Conservation (phyloP, 1,140 invertebrate species). For the Orchesella cincta region DNA sequence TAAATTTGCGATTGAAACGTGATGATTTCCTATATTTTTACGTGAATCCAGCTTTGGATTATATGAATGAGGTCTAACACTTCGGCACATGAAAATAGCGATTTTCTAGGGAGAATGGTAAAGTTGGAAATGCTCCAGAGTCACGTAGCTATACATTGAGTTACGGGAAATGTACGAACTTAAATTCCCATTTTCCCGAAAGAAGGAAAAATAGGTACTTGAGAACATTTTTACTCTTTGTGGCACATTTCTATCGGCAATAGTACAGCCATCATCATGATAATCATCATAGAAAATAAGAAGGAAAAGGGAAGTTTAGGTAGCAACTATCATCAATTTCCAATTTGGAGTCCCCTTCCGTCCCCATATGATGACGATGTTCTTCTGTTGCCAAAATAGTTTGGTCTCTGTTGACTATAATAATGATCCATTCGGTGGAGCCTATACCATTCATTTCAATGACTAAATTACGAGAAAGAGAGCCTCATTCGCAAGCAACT, state of each 20-base stretch:
- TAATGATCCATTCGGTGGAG: conserved; percentile 42
- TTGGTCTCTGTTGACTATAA: background rate
- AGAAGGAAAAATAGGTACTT: background rate
- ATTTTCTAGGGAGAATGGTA: no score
- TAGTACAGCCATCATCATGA: background rate
- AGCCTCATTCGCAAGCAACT: background rate
- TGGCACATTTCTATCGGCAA: background rate
- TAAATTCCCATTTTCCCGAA: conserved; percentile 13
- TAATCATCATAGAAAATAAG: no score
- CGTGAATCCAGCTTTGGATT: no score
- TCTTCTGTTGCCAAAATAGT: background rate
- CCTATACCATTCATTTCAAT: conserved; percentile 36
- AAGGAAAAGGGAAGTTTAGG: no score
- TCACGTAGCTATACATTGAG: background rate
- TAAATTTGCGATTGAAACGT: no score
- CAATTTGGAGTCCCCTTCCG: background rate
- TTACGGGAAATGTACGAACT: background rate
- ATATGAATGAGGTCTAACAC: no score
- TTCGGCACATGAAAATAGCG: no score
- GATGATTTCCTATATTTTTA: no score
- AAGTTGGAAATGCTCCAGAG: no score
- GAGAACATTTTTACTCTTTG: background rate
- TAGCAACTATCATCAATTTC: conserved; percentile 3
- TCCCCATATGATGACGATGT: background rate
- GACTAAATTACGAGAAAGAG: conserved; percentile 31